Base-by-base conservation (phyloP, 1,140 invertebrate species). In the Drosophila tsacasi region DNA sequence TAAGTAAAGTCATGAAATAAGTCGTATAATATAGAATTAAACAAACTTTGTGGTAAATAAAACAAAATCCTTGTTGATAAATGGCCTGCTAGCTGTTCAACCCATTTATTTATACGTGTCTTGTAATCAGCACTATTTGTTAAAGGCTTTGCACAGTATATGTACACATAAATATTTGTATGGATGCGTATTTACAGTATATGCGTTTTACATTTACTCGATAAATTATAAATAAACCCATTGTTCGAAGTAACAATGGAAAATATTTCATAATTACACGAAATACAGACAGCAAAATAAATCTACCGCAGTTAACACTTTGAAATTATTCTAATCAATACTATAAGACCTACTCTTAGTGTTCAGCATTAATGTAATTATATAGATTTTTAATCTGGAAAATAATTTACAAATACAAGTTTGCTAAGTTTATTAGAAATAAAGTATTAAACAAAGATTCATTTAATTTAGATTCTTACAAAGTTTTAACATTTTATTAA, bases 41-140 rank as follows among this genome's bases (percentile, higher is more conserved):
- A 25, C 55, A 25, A 7, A 37, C 37, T 13, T 19, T 58, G 4
- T 58, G 58, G 23, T 9, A 21, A 44, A 27, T 37, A 66, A 46
- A 30, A 21, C 5, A 13, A 17, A 19, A 46, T 15, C 21, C 58
- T 19, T 58, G 46, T 63, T 66, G 63, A 67, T 63, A 67, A 47
- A 67, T 64, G 64, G 60, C 59, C 44, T 64, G 40, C 21, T 23
- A n/a, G 32, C 12, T 37, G 27, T 35, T 37, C 27, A 23, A 23
- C 30, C 17, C 30, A 40, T 25, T 61, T 61, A 21, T 32, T 60
- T 61, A 60, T 21, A 25, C 35, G 19, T 58, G 25, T 25, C 2
- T 46, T n/a, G 57, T 63, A 62, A 66, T 63, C 64, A 27, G 27
- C 39, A 62, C 58, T 66, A 66, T 63, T 62, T 35, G 32, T 35